Conservation (phyloP, 1,140 invertebrate species). For the Lasioglossum baleicum region DNA sequence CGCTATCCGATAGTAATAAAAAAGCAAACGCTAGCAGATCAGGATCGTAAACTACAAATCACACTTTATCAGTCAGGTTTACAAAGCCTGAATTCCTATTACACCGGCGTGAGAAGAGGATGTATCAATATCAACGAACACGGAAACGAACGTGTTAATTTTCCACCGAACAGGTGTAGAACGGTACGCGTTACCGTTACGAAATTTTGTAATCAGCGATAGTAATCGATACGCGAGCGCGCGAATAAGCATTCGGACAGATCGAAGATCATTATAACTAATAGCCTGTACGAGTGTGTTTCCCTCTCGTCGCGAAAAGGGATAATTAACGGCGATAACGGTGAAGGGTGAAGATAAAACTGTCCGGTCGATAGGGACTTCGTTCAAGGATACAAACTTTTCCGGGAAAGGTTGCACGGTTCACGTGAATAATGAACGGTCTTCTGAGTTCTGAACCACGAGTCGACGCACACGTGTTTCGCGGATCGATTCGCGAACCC, state of each 20-base stretch:
- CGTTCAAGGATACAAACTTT: slow-evolving; percentile 25
- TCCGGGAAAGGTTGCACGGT: slow-evolving; percentile 2
- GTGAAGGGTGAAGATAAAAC: slow-evolving; percentile 26
- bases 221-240: background rate
- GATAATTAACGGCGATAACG: slow-evolving; percentile 32
- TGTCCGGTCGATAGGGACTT: slow-evolving; percentile 26
- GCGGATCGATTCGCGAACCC: background rate
- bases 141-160: background rate
- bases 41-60: no score
- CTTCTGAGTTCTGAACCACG: slow-evolving; percentile 7
- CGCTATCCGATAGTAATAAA: no score
- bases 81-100: background rate
- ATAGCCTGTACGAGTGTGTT: background rate
- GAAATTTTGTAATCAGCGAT: background rate
- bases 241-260: background rate
- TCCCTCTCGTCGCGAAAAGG: background rate
- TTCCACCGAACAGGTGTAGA: background rate
- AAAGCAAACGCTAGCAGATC: no score
- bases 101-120: background rate
- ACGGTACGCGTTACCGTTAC: background rate
- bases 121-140: background rate
- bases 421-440: slow-evolving; percentile 6
- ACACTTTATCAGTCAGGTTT: background rate
- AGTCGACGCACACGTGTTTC: background rate
- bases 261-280: background rate